Conservation (phyloP, 1,140 invertebrate species). For the Bacillus rossius region DNA sequence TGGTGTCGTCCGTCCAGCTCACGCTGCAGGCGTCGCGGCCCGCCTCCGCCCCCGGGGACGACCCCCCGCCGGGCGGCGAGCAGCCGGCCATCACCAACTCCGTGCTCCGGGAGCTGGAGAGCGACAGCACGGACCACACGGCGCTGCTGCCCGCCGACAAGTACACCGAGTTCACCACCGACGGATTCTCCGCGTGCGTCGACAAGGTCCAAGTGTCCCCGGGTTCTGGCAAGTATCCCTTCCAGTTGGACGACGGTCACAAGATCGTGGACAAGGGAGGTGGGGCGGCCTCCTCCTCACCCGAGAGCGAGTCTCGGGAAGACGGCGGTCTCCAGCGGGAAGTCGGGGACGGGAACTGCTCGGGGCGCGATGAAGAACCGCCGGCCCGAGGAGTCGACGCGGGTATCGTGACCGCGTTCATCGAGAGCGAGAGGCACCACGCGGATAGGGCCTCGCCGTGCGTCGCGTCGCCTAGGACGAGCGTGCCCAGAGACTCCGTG, state of each 20-base stretch:
- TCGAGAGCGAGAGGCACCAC: not conserved
- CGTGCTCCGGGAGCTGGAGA: slow-evolving; percentile 14
- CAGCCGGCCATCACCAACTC: slow-evolving; percentile 8
- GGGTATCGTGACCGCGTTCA: too few species aligned
- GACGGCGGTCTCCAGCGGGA: too few species aligned
- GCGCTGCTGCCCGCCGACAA: not conserved
- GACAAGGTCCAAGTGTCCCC: not conserved
- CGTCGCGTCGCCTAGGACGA: not conserved
- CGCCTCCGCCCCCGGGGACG: not conserved
- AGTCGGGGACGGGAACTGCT: too few species aligned
- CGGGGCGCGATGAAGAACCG: too few species aligned
- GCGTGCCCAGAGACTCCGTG: not conserved
- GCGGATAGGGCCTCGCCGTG: not conserved
- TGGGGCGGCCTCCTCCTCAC: not conserved
- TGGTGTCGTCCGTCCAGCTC: slow-evolving; percentile 16
- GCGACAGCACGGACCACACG: not conserved
- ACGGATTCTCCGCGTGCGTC: not conserved
- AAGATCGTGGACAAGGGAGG: not conserved
- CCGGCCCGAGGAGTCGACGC: too few species aligned
- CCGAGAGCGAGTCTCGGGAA: too few species aligned
- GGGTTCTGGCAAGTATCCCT: not conserved
- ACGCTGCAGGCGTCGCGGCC: slow-evolving; percentile 7
- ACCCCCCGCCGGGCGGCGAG: not conserved
- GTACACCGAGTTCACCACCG: slow-evolving; percentile 1
- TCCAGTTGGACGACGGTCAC: too few species aligned